A percentile compares a stretch with the other conserved stretches of the same genome.
Evolutionary conservation across 2,113 vertebrate species (phyloP).

Genomic region (Macrotis lagotis): DNA sequence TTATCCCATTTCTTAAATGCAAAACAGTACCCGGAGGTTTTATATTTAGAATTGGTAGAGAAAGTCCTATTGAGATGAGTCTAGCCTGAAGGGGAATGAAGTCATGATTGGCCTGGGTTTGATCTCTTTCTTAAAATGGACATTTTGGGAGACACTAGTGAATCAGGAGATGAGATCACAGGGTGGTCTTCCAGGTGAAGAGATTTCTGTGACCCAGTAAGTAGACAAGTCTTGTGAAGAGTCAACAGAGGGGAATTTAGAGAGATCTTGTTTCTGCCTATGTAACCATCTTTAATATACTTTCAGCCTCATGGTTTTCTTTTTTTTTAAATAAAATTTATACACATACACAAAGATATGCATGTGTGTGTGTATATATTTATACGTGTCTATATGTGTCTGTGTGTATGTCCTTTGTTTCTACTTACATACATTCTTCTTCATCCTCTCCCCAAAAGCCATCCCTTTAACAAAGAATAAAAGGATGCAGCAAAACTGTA

Average conservation of each 20-base stretch:
- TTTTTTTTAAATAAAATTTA: neutral
- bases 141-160: neutral
- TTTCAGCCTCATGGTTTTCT: neutral
- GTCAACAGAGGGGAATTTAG: neutral
- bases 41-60: neutral
- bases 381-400: too few species aligned
- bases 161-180: neutral
- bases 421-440: neutral
- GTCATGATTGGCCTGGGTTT: neutral
- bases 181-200: neutral
- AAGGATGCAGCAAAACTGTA: neutral
- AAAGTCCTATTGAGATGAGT: neutral
- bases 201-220: neutral
- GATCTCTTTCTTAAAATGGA: neutral
- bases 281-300: neutral
- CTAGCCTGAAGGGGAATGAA: neutral
- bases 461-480: neutral
- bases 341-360: too few species aligned
- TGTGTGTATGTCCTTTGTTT: neutral
- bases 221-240: neutral
- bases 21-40: neutral
- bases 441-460: neutral
- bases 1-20: neutral
- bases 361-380: neutral
- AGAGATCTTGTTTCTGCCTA: neutral